Evolutionary conservation across 64 coral and sea anemone species (phyloP).

Genomic region (Dendrophyllia cribrosa): DNA sequence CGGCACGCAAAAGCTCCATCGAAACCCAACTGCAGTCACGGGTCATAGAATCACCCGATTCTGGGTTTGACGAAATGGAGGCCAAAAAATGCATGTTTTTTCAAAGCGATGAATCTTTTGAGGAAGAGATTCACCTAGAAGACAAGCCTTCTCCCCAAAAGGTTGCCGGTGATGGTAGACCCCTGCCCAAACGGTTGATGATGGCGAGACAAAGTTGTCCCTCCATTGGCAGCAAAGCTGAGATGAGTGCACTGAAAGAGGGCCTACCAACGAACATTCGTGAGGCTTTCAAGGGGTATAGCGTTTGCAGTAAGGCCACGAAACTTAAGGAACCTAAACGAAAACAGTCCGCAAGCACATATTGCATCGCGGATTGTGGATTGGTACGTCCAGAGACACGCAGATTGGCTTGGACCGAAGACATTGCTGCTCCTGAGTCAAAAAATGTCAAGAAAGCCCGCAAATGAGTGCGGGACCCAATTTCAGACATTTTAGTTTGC

Average conservation of each 20-base stretch:
- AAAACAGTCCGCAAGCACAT: background rate
- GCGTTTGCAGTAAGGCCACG: background rate
- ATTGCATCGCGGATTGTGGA: background rate
- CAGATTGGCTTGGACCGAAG: no score
- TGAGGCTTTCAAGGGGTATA: background rate
- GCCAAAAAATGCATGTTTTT: background rate
- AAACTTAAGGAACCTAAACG: background rate
- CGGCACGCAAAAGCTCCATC: background rate
- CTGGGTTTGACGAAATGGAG: background rate
- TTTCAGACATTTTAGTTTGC: no score
- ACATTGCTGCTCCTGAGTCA: no score
- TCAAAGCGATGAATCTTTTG: background rate
- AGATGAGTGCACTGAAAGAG: background rate
- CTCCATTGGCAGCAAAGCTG: no score
- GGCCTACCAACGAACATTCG: background rate
- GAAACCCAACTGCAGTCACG: background rate
- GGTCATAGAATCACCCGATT: background rate
- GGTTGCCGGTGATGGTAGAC: no score
- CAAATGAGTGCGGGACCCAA: no score
- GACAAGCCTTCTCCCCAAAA: no score
- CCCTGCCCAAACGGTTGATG: no score
- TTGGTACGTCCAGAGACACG: no score
- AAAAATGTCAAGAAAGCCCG: no score
- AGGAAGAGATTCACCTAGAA: background rate
- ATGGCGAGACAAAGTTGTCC: background rate